phyloP scores from a whole-genome alignment of 2,113 vertebrate genomes.

The Cyphomyrus discorhynchus region DNA sequence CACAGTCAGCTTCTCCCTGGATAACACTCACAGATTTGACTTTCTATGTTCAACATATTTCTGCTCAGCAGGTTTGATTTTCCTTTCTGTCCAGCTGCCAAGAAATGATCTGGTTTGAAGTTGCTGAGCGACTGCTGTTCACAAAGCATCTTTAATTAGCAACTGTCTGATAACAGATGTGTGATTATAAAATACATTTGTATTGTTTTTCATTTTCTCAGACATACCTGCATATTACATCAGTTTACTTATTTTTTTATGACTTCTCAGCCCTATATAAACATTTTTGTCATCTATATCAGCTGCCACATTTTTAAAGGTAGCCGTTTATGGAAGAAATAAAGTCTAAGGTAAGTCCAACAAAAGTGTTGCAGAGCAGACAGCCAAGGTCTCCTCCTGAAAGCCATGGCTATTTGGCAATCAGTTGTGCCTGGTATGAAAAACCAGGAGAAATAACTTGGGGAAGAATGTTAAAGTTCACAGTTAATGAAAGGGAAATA shows the following conservation, averaged over 20 bases:
- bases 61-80: neutral
- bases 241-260: neutral
- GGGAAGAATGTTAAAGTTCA: neutral
- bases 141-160: neutral
- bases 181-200: neutral
- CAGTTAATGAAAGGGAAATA: neutral
- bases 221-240: neutral
- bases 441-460: neutral
- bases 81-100: slow-evolving; percentile 17
- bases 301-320: neutral
- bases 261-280: neutral
- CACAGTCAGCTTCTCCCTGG: neutral
- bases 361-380: neutral
- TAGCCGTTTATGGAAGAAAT: neutral
- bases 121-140: neutral
- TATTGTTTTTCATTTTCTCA: slow-evolving; percentile 2
- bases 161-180: slow-evolving; percentile 12
- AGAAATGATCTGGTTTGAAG: slow-evolving; percentile 9
- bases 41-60: slow-evolving; percentile 7
- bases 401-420: neutral
- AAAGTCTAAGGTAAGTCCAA: neutral
- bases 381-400: neutral
- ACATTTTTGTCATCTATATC: neutral
- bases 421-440: neutral
- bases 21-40: neutral